These are phyloP conservation scores for Phorcus lineatus DNA, from an alignment of 2,888 invertebrate species.

Conservation along the genomic window DNA sequence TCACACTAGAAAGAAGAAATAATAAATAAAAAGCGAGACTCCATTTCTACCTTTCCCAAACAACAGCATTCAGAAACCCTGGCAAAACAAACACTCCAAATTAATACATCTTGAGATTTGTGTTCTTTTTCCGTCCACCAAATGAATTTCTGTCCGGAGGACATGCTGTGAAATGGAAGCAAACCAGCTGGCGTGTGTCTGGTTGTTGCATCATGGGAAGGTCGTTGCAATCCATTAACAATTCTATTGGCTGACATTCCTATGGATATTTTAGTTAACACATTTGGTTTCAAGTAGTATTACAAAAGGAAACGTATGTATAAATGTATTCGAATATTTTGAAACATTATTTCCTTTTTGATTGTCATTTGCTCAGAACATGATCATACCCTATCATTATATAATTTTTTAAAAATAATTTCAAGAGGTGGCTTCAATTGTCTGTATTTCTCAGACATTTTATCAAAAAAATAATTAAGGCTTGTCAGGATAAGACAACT, in stretches of 20 bases:
- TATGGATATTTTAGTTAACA: not conserved
- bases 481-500: no score
- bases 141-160: not conserved
- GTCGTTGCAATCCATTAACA: constrained; percentile 15
- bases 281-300: not conserved
- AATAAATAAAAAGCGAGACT: not conserved
- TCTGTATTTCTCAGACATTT: no score
- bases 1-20: not conserved
- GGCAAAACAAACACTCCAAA: not conserved
- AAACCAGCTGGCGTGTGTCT: not conserved
- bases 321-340: no score
- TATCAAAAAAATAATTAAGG: no score
- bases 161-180: not conserved
- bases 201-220: constrained; percentile 19
- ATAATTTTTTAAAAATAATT: no score
- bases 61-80: not conserved
- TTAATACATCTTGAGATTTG: not conserved
- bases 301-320: no score
- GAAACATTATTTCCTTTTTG: no score
- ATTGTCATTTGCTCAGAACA: no score
- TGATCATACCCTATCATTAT: no score
- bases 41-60: not conserved
- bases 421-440: no score
- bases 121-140: not conserved
- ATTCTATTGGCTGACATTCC: not conserved